Evolutionary conservation across 2,113 vertebrate species (phyloP).

Genomic region (Picathartes gymnocephalus): DNA sequence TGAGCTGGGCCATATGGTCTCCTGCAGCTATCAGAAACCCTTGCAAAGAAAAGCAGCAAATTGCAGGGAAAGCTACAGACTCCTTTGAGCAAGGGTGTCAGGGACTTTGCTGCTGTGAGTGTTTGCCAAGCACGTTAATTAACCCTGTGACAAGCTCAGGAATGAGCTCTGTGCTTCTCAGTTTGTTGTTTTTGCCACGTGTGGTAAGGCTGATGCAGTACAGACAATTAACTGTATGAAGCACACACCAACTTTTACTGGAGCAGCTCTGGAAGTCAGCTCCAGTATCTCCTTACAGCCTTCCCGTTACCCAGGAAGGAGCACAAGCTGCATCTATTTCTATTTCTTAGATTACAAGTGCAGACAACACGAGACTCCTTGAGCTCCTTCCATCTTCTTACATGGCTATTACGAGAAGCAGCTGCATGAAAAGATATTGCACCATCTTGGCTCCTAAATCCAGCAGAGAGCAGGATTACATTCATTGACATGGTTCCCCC

Average conservation of each 20-base stretch:
- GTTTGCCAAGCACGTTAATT: background rate
- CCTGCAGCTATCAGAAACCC: background rate
- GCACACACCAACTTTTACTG: background rate
- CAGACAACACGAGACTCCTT: constrained; percentile 5
- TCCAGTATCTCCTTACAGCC: background rate
- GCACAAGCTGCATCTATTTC: background rate
- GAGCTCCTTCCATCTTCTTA: constrained; percentile 22
- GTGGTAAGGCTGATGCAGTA: background rate
- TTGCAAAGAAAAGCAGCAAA: background rate
- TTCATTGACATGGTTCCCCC: background rate
- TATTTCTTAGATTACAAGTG: constrained; percentile 11
- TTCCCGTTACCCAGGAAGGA: background rate
- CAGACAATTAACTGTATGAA: background rate
- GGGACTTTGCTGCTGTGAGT: background rate
- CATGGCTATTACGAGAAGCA: background rate
- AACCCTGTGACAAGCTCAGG: background rate
- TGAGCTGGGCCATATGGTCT: background rate
- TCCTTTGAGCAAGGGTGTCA: background rate
- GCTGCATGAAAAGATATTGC: constrained; percentile 5
- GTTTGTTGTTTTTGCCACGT: background rate
- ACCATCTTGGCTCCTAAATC: constrained; percentile 2
- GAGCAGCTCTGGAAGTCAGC: background rate
- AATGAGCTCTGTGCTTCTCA: background rate
- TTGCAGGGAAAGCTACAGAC: background rate
- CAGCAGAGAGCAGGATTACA: background rate